Evolutionary conservation across 2,888 invertebrate genomes (phyloP).

Genomic region (Drosophila peninsularis): DNA sequence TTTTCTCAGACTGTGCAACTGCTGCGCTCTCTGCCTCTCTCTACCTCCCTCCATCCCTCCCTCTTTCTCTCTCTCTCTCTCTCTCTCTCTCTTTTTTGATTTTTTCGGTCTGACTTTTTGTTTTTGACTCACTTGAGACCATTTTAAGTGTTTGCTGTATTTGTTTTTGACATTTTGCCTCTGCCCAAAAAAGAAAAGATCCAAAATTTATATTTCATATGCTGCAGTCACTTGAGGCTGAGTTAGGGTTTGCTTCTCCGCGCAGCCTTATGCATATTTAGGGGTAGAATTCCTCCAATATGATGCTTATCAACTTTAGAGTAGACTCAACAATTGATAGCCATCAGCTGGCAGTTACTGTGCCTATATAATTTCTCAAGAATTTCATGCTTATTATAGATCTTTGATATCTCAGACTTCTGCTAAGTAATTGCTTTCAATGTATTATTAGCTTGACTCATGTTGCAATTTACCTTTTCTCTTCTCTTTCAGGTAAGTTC

Average conservation of each 20-base stretch:
- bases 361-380: background rate
- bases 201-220: constrained; percentile 35
- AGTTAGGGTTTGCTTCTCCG: constrained; percentile 9
- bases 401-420: background rate
- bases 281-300: background rate
- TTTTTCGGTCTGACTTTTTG: constrained; percentile 30
- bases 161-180: constrained; percentile 60
- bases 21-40: background rate
- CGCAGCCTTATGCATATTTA: background rate
- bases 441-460: constrained; percentile 17
- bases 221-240: constrained; percentile 44
- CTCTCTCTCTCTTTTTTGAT: constrained; percentile 24
- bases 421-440: background rate
- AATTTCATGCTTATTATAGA: background rate
- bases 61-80: background rate
- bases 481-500: constrained; percentile 45
- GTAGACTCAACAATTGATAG: background rate
- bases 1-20: constrained; percentile 22
- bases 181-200: constrained; percentile 2
- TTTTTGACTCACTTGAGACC: constrained; percentile 69
- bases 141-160: constrained; percentile 72
- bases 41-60: background rate
- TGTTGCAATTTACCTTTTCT: constrained; percentile 11
- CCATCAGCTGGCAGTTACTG: background rate
- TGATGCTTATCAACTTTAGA: background rate